Evolutionary conservation across 1,140 invertebrate genomes (phyloP).

Genomic region (Zaprionus tsacasi): DNA sequence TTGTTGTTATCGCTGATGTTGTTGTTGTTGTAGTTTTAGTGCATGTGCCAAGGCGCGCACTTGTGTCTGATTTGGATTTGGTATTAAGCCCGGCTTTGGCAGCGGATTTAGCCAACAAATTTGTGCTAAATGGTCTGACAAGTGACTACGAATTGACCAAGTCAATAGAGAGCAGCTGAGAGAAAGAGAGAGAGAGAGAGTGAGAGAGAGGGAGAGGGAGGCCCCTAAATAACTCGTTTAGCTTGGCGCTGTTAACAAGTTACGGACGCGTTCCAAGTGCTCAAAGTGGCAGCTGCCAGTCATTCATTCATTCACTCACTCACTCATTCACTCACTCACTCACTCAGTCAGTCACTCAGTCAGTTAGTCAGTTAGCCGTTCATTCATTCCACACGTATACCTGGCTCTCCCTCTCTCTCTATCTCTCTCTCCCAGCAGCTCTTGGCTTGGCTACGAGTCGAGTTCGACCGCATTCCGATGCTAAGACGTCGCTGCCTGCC

Average conservation of each 20-base stretch:
- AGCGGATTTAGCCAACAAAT: conserved; percentile 35
- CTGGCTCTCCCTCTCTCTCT: conserved; percentile 12
- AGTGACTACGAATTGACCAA: conserved; percentile 45
- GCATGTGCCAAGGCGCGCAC: conserved; percentile 23
- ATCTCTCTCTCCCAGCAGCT: conserved; percentile 44
- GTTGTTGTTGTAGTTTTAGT: conserved; percentile 13
- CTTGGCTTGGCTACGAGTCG: conserved; percentile 71
- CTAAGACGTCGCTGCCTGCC: conserved; percentile 73
- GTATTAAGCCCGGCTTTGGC: conserved; percentile 10
- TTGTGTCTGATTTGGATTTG: conserved; percentile 27
- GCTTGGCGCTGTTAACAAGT: conserved; percentile 26
- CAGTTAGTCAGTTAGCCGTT: conserved; percentile 22
- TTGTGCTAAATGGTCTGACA: conserved; percentile 45
- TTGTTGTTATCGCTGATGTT: conserved; percentile 14
- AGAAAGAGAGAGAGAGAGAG: too few species aligned
- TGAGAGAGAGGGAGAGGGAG: background rate
- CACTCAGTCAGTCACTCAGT: conserved; percentile 23
- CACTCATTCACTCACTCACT: conserved; percentile 30
- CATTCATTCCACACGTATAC: conserved; percentile 23
- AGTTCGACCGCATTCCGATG: conserved; percentile 79
- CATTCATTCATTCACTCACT: conserved; percentile 40
- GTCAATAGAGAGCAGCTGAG: conserved; percentile 27
- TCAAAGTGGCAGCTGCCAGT: conserved; percentile 39
- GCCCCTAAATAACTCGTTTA: conserved; percentile 25
- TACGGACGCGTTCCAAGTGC: conserved; percentile 19